These are phyloP conservation scores for Nomada hirtipes DNA, from an alignment of 2,888 invertebrate genomes.

Conservation along the genomic window DNA sequence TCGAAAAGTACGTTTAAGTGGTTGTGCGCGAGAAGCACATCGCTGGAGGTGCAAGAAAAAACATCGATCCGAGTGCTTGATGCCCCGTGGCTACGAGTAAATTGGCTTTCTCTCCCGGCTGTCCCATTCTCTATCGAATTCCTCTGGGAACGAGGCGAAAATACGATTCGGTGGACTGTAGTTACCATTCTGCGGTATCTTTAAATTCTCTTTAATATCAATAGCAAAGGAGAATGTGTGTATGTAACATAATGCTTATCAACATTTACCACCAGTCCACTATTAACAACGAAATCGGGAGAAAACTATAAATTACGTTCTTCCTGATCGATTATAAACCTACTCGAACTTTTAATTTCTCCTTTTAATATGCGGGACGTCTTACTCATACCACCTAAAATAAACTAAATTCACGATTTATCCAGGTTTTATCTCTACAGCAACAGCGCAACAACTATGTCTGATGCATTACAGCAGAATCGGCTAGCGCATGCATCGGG, in stretches of 20 bases:
- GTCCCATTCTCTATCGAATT: neutral
- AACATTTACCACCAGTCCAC: too few relatives aligned
- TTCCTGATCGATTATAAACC: too few relatives aligned
- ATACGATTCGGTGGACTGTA: neutral
- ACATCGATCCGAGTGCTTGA: conserved; percentile 47
- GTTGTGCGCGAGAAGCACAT: conserved; percentile 46
- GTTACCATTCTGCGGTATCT: neutral
- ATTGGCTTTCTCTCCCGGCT: neutral
- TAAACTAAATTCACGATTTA: neutral
- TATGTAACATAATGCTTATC: neutral
- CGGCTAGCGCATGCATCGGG: conserved; percentile 55
- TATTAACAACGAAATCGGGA: too few relatives aligned
- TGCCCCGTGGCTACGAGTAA: conserved; percentile 26
- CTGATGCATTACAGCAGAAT: conserved; percentile 42
- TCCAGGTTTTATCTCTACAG: neutral
- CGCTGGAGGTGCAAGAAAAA: conserved; percentile 54
- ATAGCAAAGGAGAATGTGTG: neutral
- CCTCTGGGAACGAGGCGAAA: neutral
- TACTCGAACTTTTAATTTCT: too few relatives aligned
- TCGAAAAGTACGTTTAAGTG: conserved; percentile 40
- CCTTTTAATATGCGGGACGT: neutral
- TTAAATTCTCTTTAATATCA: neutral
- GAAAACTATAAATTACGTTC: too few relatives aligned
- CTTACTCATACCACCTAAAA: neutral
- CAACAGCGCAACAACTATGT: conserved; percentile 25